Base-by-base conservation (phyloP, 2,113 vertebrate genomes). In the Chionomys nivalis region DNA sequence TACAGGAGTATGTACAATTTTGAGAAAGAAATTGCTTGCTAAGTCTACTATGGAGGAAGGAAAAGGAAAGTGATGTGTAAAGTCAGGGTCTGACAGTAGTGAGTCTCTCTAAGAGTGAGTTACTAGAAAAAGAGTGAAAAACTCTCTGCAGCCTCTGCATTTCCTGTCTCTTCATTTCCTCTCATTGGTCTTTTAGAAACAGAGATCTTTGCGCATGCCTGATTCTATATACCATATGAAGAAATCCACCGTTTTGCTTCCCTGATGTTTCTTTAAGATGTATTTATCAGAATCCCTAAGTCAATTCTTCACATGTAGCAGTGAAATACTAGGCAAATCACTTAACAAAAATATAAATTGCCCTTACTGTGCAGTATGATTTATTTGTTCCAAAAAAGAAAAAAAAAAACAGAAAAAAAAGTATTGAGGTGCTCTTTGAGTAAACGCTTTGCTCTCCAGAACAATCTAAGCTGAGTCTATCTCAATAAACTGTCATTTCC, bases 401-500 rank as follows among this genome's bases (percentile, higher is more conserved):
- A 14, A 61, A 21, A 31, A 78, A 77, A 16, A 33, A 31, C 52
- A 78, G 73, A 17, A 49, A 31, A 61, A n/a, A 73, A 86, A 5
- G 16, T 58, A 58, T 11, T 63, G 36, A 21, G 26, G 0, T 94
- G 16, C 21, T 91, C 47, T 86, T 55, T 68, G 58, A 96, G 44
- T 93, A 6, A 31, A 90, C 75, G 14, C 81, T 75, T 42, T 2
- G 61, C 94, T 89, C 87, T 11, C 14, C 78, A 78, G 21, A 96
- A 79, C 2, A 39, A 55, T 94, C 49, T 89, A 68, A 94, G 73
- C 47, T 81, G 52, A 66, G 66, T 66, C 24, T 49, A 33, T 76
- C 81, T 93, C 23, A 5, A 94, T 87, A 81, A 63, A 90, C 81
- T 92, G 55, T 75, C 26, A 77, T 94, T 76, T 49, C 28, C 42